A percentile compares a stretch with the other conserved stretches of the same genome.
Evolutionary conservation across 1,140 invertebrate genomes (phyloP).

Genomic region (Andricus grossulariae): DNA sequence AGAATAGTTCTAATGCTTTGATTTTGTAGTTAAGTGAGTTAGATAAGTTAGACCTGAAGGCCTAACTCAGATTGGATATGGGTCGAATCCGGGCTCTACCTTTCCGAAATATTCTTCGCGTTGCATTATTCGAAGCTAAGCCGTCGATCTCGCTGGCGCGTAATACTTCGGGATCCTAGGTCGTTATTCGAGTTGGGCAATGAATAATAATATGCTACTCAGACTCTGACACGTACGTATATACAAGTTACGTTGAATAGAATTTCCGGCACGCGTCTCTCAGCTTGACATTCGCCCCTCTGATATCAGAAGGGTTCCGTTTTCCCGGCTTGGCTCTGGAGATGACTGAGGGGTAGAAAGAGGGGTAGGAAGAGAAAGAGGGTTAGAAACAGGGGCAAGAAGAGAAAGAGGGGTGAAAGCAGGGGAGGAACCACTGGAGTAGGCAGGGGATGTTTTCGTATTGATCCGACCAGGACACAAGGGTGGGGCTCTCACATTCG

Average conservation of each 20-base stretch:
- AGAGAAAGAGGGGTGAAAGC: neutral
- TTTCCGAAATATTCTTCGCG: neutral
- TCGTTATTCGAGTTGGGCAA: slow-evolving; percentile 17
- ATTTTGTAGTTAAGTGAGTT: neutral
- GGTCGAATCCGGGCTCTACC: neutral
- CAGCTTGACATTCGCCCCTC: slow-evolving; percentile 27
- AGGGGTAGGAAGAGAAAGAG: slow-evolving; percentile 15
- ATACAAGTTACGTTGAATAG: slow-evolving; percentile 18
- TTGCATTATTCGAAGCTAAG: slow-evolving; percentile 5
- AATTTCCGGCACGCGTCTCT: slow-evolving; percentile 51
- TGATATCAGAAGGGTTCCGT: neutral
- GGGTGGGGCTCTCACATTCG: slow-evolving; percentile 58
- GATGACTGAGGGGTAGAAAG: neutral
- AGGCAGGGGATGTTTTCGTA: slow-evolving; percentile 53
- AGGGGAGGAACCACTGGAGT: slow-evolving; percentile 38
- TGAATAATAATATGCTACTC: slow-evolving; percentile 31
- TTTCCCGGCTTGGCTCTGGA: slow-evolving; percentile 3
- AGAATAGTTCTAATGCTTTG: neutral
- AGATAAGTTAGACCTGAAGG: neutral
- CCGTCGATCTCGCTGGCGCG: neutral
- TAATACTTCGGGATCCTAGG: slow-evolving; percentile 3
- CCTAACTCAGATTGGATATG: neutral
- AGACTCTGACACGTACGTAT: slow-evolving; percentile 24
- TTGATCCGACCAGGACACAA: slow-evolving; percentile 58
- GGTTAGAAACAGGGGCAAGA: neutral